Conservation (phyloP, 2,888 invertebrate genomes). For the Phaedon cochleariae region DNA sequence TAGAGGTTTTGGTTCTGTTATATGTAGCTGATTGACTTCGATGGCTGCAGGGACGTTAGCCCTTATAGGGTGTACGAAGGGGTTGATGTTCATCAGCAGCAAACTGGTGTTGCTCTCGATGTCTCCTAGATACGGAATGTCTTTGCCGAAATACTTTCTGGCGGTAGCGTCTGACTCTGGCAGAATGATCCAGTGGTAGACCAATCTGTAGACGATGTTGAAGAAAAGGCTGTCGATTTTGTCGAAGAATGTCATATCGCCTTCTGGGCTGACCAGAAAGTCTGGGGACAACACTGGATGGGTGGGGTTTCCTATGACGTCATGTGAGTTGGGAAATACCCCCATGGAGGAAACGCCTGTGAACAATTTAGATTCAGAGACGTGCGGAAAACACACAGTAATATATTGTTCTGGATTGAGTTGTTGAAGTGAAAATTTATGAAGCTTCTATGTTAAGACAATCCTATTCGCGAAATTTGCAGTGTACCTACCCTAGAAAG, state of each 20-base stretch:
- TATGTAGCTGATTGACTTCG: conserved; percentile 24
- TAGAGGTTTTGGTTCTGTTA: not conserved
- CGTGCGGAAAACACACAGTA: too few relatives aligned
- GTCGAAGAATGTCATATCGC: conserved; percentile 35
- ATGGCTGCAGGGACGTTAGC: conserved; percentile 34
- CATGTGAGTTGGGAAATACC: conserved; percentile 31
- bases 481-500: too few relatives aligned
- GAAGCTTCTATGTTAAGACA: too few relatives aligned
- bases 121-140: conserved; percentile 39
- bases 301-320: conserved; percentile 39
- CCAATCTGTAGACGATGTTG: conserved; percentile 26
- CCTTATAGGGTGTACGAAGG: conserved; percentile 34
- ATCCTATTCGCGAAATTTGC: too few relatives aligned
- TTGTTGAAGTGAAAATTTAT: too few relatives aligned
- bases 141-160: conserved; percentile 45
- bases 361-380: conserved; percentile 20
- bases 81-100: conserved; percentile 37
- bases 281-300: conserved; percentile 41
- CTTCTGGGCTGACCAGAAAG: conserved; percentile 33
- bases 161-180: conserved; percentile 28
- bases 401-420: too few relatives aligned
- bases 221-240: conserved; percentile 25
- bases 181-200: conserved; percentile 31
- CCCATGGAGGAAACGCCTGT: conserved; percentile 48
- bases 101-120: conserved; percentile 39